Evolutionary conservation across 2,888 invertebrate species (phyloP).

Genomic region (Ormyrus nitidulus): DNA sequence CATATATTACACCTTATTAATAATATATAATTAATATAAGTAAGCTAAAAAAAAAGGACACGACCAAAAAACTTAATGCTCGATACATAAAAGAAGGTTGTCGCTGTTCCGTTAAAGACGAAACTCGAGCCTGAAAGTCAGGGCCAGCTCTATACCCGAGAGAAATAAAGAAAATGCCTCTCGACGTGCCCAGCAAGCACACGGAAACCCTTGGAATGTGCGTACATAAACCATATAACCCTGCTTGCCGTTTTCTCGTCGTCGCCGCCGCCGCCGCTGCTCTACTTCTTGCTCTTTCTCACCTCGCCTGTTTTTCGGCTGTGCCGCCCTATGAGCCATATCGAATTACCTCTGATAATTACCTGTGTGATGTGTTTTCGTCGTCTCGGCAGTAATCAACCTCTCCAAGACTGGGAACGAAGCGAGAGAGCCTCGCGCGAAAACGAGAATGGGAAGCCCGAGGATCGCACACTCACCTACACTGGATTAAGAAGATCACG

Average conservation of each 20-base stretch:
- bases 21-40: no score
- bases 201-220: conserved; percentile 46
- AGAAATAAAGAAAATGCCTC: conserved; percentile 1
- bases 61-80: no score
- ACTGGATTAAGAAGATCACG: conserved; percentile 34
- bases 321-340: conserved; percentile 13
- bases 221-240: conserved; percentile 21
- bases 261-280: conserved; percentile 20
- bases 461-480: conserved; percentile 29
- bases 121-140: conserved; percentile 8
- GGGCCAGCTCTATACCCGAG: background rate
- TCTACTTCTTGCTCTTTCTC: conserved; percentile 30
- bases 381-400: conserved; percentile 58
- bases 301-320: conserved; percentile 4
- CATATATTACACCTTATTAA: no score
- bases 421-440: conserved; percentile 18
- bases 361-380: conserved; percentile 53
- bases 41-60: no score
- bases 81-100: no score
- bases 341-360: conserved; percentile 53
- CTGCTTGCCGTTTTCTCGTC: conserved; percentile 44
- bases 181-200: background rate
- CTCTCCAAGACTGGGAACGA: conserved; percentile 49
- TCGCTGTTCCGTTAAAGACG: background rate
- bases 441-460: conserved; percentile 38